These are phyloP conservation scores for Falco peregrinus DNA, from an alignment of 2,797 vertebrate genomes.

Conservation along the genomic window DNA sequence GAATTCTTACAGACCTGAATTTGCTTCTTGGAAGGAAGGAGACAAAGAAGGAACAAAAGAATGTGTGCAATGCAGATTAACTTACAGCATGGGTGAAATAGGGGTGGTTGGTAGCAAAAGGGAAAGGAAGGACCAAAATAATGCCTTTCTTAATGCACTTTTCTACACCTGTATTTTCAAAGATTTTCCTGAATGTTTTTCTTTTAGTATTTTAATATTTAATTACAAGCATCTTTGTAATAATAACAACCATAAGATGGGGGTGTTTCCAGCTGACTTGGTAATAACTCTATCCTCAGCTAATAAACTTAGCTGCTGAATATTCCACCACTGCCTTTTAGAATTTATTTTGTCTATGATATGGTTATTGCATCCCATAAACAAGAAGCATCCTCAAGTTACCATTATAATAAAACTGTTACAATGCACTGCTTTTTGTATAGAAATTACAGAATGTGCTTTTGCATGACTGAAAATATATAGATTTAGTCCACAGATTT, in stretches of 20 bases:
- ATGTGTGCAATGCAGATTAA: not conserved
- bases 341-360: constrained; percentile 60
- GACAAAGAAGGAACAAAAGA: not conserved
- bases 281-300: constrained; percentile 27
- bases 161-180: not conserved
- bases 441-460: constrained; percentile 34
- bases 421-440: constrained; percentile 53
- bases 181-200: not conserved
- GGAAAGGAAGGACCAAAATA: not conserved
- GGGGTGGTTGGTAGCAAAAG: no score
- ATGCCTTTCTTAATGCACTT: not conserved
- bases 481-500: not conserved
- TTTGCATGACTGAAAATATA: constrained; percentile 21
- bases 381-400: constrained; percentile 71
- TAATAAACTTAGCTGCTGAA: constrained; percentile 31
- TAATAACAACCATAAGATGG: not conserved
- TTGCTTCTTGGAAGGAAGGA: not conserved
- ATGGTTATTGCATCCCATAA: constrained; percentile 68
- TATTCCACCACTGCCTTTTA: not conserved
- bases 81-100: rapidly evolving
- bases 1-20: not conserved
- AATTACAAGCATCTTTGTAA: not conserved
- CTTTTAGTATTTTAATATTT: not conserved
- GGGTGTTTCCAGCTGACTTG: not conserved
- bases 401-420: constrained; percentile 64